Percentiles rank a stretch among this genome's conserved stretches.
phyloP scores from a whole-genome alignment of 1,140 invertebrate species.

The Eufriesea mexicana region DNA sequence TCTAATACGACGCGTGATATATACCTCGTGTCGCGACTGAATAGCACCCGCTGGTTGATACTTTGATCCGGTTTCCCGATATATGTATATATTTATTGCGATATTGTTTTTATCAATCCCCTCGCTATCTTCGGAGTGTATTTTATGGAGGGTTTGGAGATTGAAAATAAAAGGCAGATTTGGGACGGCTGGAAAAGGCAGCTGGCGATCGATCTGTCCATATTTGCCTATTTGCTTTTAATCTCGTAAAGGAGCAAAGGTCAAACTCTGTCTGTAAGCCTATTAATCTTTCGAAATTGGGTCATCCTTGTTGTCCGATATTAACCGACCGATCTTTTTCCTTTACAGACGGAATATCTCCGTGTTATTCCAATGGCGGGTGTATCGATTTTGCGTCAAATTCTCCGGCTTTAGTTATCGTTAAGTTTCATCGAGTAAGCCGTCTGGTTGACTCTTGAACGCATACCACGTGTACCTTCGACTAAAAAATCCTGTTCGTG shows the following conservation, averaged over 20 bases:
- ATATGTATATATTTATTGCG: background rate
- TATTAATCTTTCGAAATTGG: conserved; percentile 54
- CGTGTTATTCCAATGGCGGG: background rate
- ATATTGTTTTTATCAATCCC: background rate
- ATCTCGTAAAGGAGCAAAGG: conserved; percentile 36
- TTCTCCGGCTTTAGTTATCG: background rate
- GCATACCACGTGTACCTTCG: background rate
- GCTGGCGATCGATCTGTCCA: conserved; percentile 17
- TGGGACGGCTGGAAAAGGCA: background rate
- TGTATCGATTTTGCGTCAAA: background rate
- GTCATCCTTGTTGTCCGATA: conserved; percentile 47
- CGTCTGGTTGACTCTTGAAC: background rate
- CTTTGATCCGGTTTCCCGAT: too few relatives aligned
- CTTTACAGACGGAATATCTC: background rate
- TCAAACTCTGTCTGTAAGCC: conserved; percentile 29
- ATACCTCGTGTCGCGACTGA: too few relatives aligned
- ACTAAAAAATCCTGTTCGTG: background rate
- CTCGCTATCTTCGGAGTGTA: too few relatives aligned
- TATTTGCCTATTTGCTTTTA: conserved; percentile 50
- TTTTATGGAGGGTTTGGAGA: background rate
- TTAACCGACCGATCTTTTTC: conserved; percentile 21
- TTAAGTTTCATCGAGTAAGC: background rate
- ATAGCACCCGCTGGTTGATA: too few relatives aligned
- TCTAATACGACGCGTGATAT: too few relatives aligned
- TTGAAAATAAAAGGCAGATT: conserved; percentile 11